phyloP scores from a whole-genome alignment of 92 coral and sea anemone species.

The Pocillopora meandrina region DNA sequence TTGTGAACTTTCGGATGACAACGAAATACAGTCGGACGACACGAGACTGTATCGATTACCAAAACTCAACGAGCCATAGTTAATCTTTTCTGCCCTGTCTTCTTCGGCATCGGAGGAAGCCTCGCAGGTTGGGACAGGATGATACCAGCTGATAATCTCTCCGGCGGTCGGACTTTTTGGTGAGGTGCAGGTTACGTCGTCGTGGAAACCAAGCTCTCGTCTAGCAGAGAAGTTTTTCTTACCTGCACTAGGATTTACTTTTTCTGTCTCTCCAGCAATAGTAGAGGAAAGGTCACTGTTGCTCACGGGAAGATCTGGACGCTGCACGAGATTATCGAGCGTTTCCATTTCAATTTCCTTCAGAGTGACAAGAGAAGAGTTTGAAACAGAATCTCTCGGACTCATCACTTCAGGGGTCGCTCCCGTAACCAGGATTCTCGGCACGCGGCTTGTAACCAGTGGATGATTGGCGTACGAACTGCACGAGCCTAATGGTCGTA shows the following conservation, averaged over 20 bases:
- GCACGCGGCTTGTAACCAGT: constrained; percentile 46
- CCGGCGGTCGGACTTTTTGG: constrained; percentile 44
- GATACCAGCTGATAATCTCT: constrained; percentile 30
- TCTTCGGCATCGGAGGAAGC: constrained; percentile 47
- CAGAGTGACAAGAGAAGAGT: constrained; percentile 31
- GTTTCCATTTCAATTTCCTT: constrained; percentile 28
- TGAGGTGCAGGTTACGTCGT: background rate
- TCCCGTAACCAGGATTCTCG: constrained; percentile 66
- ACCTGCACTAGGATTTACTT: background rate
- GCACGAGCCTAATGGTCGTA: constrained; percentile 10
- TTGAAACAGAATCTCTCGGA: constrained; percentile 59
- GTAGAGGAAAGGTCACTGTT: background rate
- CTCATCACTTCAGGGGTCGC: constrained; percentile 68
- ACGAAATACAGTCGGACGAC: constrained; percentile 95
- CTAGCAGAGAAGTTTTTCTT: background rate
- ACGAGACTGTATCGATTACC: constrained; percentile 97
- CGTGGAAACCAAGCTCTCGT: background rate
- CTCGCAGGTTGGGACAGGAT: constrained; percentile 38
- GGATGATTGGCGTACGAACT: constrained; percentile 7
- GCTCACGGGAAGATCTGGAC: constrained; percentile 1
- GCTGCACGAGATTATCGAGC: constrained; percentile 25
- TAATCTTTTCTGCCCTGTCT: constrained; percentile 58
- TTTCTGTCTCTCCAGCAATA: background rate
- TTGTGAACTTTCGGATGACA: constrained; percentile 88
- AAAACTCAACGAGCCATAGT: constrained; percentile 76